Base-by-base conservation (phyloP, 1,140 invertebrate genomes). In the Drosophila trapezifrons region DNA sequence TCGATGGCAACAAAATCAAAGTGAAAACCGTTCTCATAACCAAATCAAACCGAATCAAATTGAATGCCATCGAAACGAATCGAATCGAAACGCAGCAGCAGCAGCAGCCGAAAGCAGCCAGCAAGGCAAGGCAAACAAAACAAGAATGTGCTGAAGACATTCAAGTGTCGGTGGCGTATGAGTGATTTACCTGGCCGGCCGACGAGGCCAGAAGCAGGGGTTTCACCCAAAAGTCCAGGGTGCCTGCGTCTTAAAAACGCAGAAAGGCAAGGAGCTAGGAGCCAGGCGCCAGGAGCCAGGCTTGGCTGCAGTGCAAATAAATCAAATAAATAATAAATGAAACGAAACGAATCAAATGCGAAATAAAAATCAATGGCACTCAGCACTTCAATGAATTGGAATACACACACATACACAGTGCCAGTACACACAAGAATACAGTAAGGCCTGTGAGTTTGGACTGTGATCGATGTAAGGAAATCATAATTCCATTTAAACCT, bases 261-360 rank as follows among this genome's bases (percentile, higher is more conserved):
- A 25, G 35, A 15, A 20, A 40, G 29, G 52, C 6, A 12, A 12
- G 29, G 10, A 10, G 40, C 35, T 7, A 4, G 38, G n/a, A n/a
- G n/a, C n/a, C 22, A 22, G 22, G 22, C 22, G 4, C 2, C 22
- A 22, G 22, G 22, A 2, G 2, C 9, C 35, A 2, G n/a, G 37
- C 64, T 46, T 63, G 45, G 37, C 52, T 72, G 83, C 76, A 86
- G 79, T 79, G 75, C 74, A 87, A 87, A 87, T 86, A 86, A 87
- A 86, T 86, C 83, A 86, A 87, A 86, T 86, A 87, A 86, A 86
- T 86, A 86, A 86, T 87, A 86, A 87, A 77, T 87, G 83, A 86
- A 87, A 87, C 83, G 83, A 86, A 83, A 77, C 83, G 83, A 86
- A 86, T 86, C 71, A 86, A 86, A 87, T 86, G 83, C 71, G 83